These are phyloP conservation scores for Disparrhopalites patrizii DNA, from an alignment of 2,888 invertebrate species.

Conservation along the genomic window DNA sequence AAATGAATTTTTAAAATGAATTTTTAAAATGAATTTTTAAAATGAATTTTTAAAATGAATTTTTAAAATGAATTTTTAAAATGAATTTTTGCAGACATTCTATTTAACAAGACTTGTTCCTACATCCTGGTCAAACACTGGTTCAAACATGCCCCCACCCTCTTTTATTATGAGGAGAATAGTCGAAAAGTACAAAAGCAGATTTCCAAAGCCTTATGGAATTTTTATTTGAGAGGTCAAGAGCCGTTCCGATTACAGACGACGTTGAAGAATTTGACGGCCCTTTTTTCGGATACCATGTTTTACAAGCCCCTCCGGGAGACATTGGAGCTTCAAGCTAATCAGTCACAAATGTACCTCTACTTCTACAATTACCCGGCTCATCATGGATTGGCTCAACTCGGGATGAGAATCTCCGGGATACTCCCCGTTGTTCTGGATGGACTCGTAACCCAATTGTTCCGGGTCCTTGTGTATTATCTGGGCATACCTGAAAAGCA, in stretches of 20 bases:
- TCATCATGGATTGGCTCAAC: constrained; percentile 29
- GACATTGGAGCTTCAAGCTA: constrained; percentile 27
- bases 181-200: constrained; percentile 11
- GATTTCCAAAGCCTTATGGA: constrained; percentile 14
- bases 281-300: constrained; percentile 33
- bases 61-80: no score
- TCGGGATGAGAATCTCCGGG: constrained; percentile 19
- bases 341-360: constrained; percentile 29
- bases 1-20: no score
- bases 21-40: no score
- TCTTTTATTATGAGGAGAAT: constrained; percentile 32
- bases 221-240: constrained; percentile 22
- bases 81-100: no score
- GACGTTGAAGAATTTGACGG: constrained; percentile 28
- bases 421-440: constrained; percentile 20
- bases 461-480: constrained; percentile 24
- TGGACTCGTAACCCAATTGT: constrained; percentile 15
- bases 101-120: no score
- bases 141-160: constrained; percentile 27
- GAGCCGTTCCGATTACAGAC: constrained; percentile 15
- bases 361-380: constrained; percentile 34
- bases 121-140: no score
- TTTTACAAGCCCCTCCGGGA: constrained; percentile 29
- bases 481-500: constrained; percentile 1
- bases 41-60: no score